A percentile compares a stretch with the other conserved stretches of the same genome.
These are phyloP conservation scores for Takifugu ocellatus DNA, from an alignment of 2,797 vertebrate species.

Conservation along the genomic window DNA sequence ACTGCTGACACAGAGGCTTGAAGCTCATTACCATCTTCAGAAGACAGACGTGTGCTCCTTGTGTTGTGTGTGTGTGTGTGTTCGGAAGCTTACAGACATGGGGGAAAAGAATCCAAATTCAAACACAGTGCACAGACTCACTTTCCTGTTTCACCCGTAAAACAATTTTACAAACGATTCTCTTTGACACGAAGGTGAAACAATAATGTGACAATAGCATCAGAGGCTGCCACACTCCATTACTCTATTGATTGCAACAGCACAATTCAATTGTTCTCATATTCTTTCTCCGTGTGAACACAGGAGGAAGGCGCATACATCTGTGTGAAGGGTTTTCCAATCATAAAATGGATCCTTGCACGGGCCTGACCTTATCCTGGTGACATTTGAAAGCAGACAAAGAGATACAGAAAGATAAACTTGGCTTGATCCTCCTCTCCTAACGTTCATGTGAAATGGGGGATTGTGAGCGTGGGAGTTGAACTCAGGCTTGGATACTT, in stretches of 20 bases:
- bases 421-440: slow-evolving; percentile 4
- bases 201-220: slow-evolving; percentile 12
- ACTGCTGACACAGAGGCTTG: slow-evolving; percentile 39
- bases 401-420: slow-evolving; percentile 35
- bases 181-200: slow-evolving; percentile 17
- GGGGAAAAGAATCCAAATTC: slow-evolving; percentile 14
- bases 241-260: slow-evolving; percentile 11
- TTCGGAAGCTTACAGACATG: slow-evolving; percentile 26
- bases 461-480: too few species aligned
- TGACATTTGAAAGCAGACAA: slow-evolving; percentile 30
- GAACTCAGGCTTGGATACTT: too few species aligned
- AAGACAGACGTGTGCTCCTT: slow-evolving; percentile 8
- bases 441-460: not conserved
- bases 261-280: slow-evolving; percentile 3
- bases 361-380: slow-evolving; percentile 21
- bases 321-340: not conserved
- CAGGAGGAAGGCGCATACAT: not conserved
- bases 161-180: not conserved
- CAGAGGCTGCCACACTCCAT: slow-evolving; percentile 13
- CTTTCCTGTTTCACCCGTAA: not conserved
- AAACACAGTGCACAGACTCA: slow-evolving; percentile 7
- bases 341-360: slow-evolving; percentile 8
- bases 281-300: not conserved
- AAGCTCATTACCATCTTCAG: slow-evolving; percentile 52
- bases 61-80: slow-evolving; percentile 14